phyloP scores from a whole-genome alignment of 2,113 vertebrate genomes.

The Acrocephalus arundinaceus region DNA sequence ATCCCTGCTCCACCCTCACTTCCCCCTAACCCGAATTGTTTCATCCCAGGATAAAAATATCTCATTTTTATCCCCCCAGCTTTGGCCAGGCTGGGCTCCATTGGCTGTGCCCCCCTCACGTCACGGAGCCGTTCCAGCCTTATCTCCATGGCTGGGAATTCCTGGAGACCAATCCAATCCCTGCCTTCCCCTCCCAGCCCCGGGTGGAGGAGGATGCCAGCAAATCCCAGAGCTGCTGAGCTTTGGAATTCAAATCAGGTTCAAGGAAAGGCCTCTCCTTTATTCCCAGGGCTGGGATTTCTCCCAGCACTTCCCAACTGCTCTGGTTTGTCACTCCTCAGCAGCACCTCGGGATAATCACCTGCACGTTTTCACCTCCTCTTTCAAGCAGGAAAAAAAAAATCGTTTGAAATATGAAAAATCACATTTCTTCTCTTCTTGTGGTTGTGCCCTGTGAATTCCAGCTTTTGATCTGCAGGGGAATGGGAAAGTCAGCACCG shows the following conservation, averaged over 20 bases:
- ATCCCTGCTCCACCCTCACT: not conserved
- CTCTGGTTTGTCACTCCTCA: not conserved
- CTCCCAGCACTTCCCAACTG: not conserved
- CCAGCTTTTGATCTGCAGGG: not conserved
- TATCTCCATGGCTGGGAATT: conserved; percentile 49
- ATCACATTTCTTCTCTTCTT: not conserved
- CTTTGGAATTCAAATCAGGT: not conserved
- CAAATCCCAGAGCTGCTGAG: not conserved
- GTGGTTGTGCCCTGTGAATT: not conserved
- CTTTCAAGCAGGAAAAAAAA: not conserved
- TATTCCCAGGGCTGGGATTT: not conserved
- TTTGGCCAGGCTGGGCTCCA: not conserved
- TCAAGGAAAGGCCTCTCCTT: not conserved
- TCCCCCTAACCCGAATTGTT: not conserved
- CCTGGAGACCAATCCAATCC: conserved; percentile 28
- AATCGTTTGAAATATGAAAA: not conserved
- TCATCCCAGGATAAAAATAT: conserved; percentile 18
- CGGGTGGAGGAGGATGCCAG: not conserved
- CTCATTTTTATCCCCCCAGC: not conserved
- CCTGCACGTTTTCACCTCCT: not conserved
- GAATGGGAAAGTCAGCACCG: not conserved
- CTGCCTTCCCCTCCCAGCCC: not conserved
- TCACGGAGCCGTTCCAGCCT: not conserved
- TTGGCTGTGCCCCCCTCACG: conserved; percentile 1
- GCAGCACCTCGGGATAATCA: not conserved